Base-by-base conservation (phyloP, 1,140 invertebrate species). In the Mycetomoellerius zeteki region DNA sequence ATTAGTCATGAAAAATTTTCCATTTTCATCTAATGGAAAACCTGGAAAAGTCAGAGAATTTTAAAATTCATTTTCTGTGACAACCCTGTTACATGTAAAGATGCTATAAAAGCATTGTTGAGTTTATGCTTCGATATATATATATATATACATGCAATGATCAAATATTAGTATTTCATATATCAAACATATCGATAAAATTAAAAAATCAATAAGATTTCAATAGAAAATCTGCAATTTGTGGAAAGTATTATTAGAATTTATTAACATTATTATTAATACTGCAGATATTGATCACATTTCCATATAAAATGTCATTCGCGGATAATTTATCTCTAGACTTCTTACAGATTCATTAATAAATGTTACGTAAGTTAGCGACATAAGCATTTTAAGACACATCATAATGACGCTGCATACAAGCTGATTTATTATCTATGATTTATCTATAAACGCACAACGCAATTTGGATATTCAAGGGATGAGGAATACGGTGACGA, bases 401-500 rank as follows among this genome's bases (percentile, higher is more conserved):
- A 12, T 54, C 14, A 16, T 30, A 50, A 65, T n/a, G n/a, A 33
- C 0, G 8, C 2, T 14, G 8, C 8, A 12, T 60, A 37, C 8
- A 19, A 76, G 7, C n/a, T 21, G 30, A 19, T 52, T 19, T 12
- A 72, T 10, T 69, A 50, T 50, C 14, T 3, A 19, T 16, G 47
- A 54, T 14, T 30, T 24, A 69, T 69, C 37, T 19, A 47, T 16
- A 16, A 73, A 30, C 33, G 33, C 54, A n/a, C 24, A 80, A 64
- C 24, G 37, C 24, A 27, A 80, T 52, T 27, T 67, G 27, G 37
- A 30, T 65, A 33, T 33, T 19, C 52, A 21, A 27, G 58, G 54
- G 56, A 60, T 65, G n/a, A 54, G 72, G 33, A 21, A 67, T 33
- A 80, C 54, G 52, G 12, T 27, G 43, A 33, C 65, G 54, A 78